Percentiles rank a stretch among this genome's conserved stretches.
These are phyloP conservation scores for Pseudococcus longispinus DNA, from an alignment of 2,888 invertebrate species.

Conservation along the genomic window DNA sequence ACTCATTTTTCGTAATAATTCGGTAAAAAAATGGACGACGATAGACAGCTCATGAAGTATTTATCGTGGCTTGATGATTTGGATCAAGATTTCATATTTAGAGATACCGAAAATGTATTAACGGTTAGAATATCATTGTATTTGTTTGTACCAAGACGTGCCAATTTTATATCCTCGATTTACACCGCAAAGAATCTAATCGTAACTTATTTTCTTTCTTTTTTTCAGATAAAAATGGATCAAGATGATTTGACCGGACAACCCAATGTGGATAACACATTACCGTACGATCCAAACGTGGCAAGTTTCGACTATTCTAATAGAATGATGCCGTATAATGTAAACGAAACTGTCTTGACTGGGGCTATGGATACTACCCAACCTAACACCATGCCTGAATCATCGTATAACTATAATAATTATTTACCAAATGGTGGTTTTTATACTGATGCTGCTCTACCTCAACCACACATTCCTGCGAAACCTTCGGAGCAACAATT, in stretches of 20 bases:
- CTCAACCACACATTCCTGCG: neutral
- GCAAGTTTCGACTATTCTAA: neutral
- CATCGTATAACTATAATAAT: slow-evolving; percentile 22
- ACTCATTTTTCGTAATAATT: neutral
- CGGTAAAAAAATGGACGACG: neutral
- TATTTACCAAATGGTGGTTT: neutral
- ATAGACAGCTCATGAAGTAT: neutral
- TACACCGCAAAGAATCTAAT: neutral
- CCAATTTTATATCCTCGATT: neutral
- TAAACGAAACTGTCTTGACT: neutral
- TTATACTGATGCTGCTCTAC: neutral
- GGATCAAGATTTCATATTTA: neutral
- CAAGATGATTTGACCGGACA: neutral
- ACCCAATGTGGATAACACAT: neutral
- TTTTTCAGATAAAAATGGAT: slow-evolving; percentile 13
- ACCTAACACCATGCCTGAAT: neutral
- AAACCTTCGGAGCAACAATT: neutral
- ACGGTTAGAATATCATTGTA: neutral
- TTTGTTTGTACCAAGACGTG: neutral
- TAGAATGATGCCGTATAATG: neutral
- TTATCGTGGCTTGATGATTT: slow-evolving; percentile 32
- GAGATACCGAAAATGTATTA: neutral
- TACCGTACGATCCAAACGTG: neutral
- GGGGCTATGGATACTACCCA: neutral
- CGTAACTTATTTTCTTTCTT: neutral